These are phyloP conservation scores for Sminthurides aquaticus DNA, from an alignment of 2,888 invertebrate genomes.

Conservation along the genomic window DNA sequence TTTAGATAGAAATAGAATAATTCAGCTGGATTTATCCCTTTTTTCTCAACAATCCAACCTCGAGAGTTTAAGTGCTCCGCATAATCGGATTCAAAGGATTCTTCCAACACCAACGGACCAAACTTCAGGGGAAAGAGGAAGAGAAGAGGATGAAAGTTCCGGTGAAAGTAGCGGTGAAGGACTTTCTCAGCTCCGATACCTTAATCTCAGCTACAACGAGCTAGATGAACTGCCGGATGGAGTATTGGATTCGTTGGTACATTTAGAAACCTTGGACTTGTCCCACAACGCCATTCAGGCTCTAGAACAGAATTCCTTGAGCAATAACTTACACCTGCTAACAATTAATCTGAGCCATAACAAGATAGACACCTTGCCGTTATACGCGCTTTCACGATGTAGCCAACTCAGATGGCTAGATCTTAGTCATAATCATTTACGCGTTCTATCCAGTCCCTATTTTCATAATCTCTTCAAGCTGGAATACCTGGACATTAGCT, in stretches of 20 bases:
- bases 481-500: slow-evolving; percentile 16
- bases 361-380: neutral
- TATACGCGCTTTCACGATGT: slow-evolving; percentile 7
- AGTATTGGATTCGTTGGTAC: slow-evolving; percentile 10
- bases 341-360: slow-evolving; percentile 18
- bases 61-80: neutral
- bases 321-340: slow-evolving; percentile 7
- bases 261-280: slow-evolving; percentile 8
- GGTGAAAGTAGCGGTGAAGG: neutral
- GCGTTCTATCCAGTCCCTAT: neutral
- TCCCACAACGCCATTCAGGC: slow-evolving; percentile 7
- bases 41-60: neutral
- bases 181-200: neutral
- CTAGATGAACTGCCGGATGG: neutral
- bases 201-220: slow-evolving; percentile 12
- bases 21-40: neutral
- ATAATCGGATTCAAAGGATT: neutral
- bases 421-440: slow-evolving; percentile 9
- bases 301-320: slow-evolving; percentile 9
- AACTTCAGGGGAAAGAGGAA: neutral
- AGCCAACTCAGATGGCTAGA: slow-evolving; percentile 7
- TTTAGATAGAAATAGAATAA: slow-evolving; percentile 1
- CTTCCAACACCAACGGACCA: neutral
- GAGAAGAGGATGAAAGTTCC: neutral
- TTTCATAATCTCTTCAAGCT: slow-evolving; percentile 21